Percentiles rank a stretch among this genome's conserved stretches.
Evolutionary conservation across 2,113 vertebrate species (phyloP).

Genomic region (Mormoops blainvillei): DNA sequence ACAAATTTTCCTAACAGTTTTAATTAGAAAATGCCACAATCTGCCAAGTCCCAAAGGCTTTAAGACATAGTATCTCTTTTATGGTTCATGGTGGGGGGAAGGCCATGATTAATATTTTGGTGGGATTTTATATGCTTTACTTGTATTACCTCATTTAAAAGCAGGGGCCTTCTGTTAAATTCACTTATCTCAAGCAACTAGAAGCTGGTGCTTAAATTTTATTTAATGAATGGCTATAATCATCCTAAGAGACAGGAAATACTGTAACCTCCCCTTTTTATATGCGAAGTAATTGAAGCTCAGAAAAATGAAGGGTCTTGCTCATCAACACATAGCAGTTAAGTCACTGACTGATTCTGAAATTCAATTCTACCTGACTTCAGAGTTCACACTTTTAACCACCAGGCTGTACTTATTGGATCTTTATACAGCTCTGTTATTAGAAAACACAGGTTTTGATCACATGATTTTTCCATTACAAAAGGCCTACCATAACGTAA

Average conservation of each 20-base stretch:
- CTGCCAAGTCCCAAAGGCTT: background rate
- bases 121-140: background rate
- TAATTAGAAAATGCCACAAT: constrained; percentile 22
- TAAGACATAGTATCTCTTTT: background rate
- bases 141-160: constrained; percentile 5
- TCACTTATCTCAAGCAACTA: background rate
- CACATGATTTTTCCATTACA: background rate
- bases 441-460: background rate
- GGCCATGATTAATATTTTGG: background rate
- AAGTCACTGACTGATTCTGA: background rate
- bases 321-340: background rate
- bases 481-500: background rate
- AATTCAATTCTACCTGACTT: background rate
- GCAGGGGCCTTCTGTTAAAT: background rate
- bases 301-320: background rate
- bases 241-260: background rate
- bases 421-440: background rate
- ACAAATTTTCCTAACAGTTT: background rate
- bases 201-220: background rate
- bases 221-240: background rate
- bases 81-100: background rate
- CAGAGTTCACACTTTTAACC: background rate
- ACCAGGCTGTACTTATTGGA: background rate
- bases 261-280: background rate
- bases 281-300: background rate